Conservation (phyloP, 2,797 vertebrate species). For the Pantherophis vulpinus region DNA sequence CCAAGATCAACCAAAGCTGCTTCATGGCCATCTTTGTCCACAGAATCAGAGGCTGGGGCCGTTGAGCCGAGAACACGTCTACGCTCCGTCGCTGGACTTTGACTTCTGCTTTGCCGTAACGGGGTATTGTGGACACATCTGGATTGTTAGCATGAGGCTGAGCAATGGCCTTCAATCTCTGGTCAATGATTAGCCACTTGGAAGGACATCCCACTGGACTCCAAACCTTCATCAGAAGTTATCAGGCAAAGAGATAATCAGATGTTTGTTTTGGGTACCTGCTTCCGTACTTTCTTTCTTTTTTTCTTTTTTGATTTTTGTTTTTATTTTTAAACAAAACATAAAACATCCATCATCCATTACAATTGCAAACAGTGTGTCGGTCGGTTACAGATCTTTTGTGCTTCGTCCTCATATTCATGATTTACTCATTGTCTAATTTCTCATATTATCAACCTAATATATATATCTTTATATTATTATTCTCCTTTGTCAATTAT, state of each 20-base stretch:
- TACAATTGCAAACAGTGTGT: no score
- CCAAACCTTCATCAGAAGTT: background rate
- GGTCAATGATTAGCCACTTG: background rate
- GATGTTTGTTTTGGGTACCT: background rate
- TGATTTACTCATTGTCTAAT: no score
- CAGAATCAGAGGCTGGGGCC: background rate
- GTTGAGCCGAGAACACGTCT: background rate
- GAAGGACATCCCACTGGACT: background rate
- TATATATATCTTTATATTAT: no score
- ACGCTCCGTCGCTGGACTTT: background rate
- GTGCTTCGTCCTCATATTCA: no score
- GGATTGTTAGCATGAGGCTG: background rate
- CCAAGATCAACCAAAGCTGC: background rate
- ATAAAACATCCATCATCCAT: no score
- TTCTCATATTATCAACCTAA: no score
- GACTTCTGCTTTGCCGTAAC: background rate
- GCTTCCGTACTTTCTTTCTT: background rate
- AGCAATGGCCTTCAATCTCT: background rate
- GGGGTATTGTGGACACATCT: background rate
- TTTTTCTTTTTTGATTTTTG: no score
- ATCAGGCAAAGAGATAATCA: background rate
- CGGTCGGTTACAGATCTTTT: no score
- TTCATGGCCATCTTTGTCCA: background rate
- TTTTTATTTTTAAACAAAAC: no score
- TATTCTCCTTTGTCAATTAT: no score